A percentile compares a stretch with the other conserved stretches of the same genome.
Evolutionary conservation across 2,797 vertebrate species (phyloP).

Genomic region (Selene dorsalis): DNA sequence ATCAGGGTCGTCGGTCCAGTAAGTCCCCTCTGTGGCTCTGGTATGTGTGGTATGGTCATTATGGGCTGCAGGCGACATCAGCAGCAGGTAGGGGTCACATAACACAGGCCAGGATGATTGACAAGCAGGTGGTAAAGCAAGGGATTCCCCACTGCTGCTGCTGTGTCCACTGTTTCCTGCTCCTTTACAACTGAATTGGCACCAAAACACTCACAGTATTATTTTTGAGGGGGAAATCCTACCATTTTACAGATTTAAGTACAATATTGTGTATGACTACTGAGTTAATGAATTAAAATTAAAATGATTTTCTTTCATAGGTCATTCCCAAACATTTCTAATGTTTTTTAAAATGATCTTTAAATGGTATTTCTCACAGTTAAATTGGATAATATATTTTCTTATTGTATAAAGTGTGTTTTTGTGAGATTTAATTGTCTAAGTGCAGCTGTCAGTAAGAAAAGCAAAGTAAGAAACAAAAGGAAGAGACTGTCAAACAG

Average conservation of each 20-base stretch:
- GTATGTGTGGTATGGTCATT: conserved; percentile 78
- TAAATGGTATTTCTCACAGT: neutral
- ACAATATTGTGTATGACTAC: neutral
- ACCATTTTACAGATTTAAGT: conserved; percentile 13
- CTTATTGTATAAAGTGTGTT: too few species aligned
- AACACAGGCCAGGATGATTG: conserved; percentile 68
- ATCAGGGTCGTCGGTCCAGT: conserved; percentile 63
- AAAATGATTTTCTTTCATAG: neutral
- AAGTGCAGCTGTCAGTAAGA: neutral
- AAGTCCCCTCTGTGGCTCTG: conserved; percentile 65
- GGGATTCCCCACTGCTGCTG: conserved; percentile 57
- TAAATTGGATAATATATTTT: neutral
- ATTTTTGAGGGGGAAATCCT: conserved; percentile 1
- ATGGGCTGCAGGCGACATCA: conserved; percentile 64
- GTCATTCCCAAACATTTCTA: too few species aligned
- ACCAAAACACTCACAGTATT: neutral
- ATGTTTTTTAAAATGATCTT: neutral
- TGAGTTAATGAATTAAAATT: neutral
- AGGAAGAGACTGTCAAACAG: neutral
- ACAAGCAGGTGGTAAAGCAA: conserved; percentile 72
- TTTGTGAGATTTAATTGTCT: too few species aligned
- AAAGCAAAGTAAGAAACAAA: neutral
- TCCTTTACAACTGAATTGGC: conserved; percentile 16
- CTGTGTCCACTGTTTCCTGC: conserved; percentile 10
- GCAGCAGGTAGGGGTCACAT: conserved; percentile 73